Evolutionary conservation across 2,888 invertebrate species (phyloP).

Genomic region (Xanthostigma xanthostigma): DNA sequence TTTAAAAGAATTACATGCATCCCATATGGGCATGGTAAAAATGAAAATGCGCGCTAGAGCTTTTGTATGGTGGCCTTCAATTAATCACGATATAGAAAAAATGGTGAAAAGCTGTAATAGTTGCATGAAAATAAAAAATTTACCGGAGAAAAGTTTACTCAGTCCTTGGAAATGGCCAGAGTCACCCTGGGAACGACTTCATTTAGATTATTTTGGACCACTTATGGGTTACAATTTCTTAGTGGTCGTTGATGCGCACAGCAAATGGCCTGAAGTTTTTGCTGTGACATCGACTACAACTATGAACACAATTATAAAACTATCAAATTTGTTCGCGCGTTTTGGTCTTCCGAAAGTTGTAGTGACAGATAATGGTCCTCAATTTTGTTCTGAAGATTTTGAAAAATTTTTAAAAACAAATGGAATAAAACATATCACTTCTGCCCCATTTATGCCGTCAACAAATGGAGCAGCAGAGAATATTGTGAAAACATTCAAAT

Average conservation of each 20-base stretch:
- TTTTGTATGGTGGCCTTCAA: no score
- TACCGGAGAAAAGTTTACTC: no score
- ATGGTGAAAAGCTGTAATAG: no score
- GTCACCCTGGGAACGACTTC: no score
- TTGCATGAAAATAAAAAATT: no score
- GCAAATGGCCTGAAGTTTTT: conserved; percentile 15
- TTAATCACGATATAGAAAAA: no score
- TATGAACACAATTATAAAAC: conserved; percentile 7
- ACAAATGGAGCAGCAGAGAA: conserved; percentile 16
- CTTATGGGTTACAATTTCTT: conserved; percentile 9
- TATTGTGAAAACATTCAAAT: conserved; percentile 9
- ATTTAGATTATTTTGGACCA: conserved; percentile 6
- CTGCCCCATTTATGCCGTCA: conserved; percentile 14
- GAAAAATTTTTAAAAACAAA: conserved; percentile 12
- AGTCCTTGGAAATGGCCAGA: no score
- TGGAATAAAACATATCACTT: conserved; percentile 15
- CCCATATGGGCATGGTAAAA: no score
- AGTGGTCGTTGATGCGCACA: conserved; percentile 11
- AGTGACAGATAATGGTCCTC: conserved; percentile 13
- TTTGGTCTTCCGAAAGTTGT: conserved; percentile 12
- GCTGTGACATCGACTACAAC: conserved; percentile 9
- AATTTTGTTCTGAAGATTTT: conserved; percentile 13
- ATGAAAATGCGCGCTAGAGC: no score
- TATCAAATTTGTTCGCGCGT: conserved; percentile 10
- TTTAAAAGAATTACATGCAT: no score